Evolutionary conservation across 1,140 invertebrate genomes (phyloP), one percentile per base, ranked within the genome.

Genomic region (Ericerus pela): DNA sequence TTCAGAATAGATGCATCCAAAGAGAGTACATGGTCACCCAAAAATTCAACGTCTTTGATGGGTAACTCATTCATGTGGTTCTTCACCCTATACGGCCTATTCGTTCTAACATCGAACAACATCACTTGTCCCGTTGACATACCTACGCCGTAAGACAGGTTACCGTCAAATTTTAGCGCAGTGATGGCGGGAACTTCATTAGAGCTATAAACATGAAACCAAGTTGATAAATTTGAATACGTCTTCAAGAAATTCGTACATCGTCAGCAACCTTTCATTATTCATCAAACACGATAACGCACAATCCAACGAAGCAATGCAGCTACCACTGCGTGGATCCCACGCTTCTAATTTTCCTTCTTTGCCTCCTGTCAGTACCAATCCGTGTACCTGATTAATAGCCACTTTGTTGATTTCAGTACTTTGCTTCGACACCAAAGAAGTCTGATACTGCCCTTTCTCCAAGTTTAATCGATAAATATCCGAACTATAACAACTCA

Each of bases 391-490:
- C 1, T 85, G 80, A 76, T 96, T 97, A 2, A 97, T 81, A 52
- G 79, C 76, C 66, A 88, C 88, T 67, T 83, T 85, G 66, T 95
- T 96, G 14, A 92, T 78, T 61, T 81, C 79, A 57, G 75, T 76
- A 6, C 84, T 55, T 30, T 36, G 79, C 51, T 83, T 79, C 16
- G 88, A 82, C 52, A 76, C 70, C 62, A 85, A 82, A 1, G 94
- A 82, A 62, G 84, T 83, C 59, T 96, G 71, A 73, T 97, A 99
- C 64, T 91, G 82, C 0, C 94, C 96, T 67, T 89, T 78, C 73
- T 97, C 92, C 58, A 99, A 75, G 75, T 99, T 99, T 38, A 99
- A 74, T 61, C 96, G 78, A 67, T 93, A 96, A 47, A 97, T 85
- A 69, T 98, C 90, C 70, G 81, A 73, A 54, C 81, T 84, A 66